phyloP scores from a whole-genome alignment of 2,797 vertebrate genomes.

The Malacoraja senta region DNA sequence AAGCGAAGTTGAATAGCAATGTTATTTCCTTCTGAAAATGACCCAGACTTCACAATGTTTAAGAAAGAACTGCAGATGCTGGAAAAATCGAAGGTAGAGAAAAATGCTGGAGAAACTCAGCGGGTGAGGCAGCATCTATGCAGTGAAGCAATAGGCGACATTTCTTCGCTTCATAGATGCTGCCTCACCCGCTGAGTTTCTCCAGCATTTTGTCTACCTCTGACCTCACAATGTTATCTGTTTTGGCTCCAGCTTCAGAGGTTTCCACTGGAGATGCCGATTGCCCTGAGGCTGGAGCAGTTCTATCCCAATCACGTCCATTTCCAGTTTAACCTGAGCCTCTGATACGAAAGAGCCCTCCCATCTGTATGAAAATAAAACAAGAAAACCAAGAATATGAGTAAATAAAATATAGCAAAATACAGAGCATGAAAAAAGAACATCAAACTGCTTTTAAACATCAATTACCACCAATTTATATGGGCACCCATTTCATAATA shows the following conservation, averaged over 20 bases:
- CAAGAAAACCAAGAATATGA: not conserved
- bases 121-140: too few species aligned
- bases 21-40: not conserved
- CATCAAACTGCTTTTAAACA: not conserved
- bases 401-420: not conserved
- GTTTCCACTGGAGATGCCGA: not conserved
- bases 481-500: not conserved
- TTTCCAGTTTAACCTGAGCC: not conserved
- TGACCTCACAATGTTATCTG: too few species aligned
- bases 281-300: not conserved
- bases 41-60: too few species aligned
- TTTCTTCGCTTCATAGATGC: too few species aligned
- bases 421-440: not conserved
- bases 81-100: too few species aligned
- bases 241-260: not conserved
- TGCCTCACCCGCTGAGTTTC: too few species aligned
- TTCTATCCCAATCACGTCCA: not conserved
- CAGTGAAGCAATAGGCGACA: too few species aligned
- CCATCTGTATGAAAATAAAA: not conserved
- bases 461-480: not conserved
- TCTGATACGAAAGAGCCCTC: not conserved
- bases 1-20: not conserved
- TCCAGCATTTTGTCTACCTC: too few species aligned
- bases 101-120: too few species aligned
- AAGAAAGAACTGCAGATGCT: too few species aligned